Percentiles rank a stretch among this genome's conserved stretches.
These are phyloP conservation scores for Apis florea DNA, from an alignment of 1,140 invertebrate genomes.

Conservation along the genomic window DNA sequence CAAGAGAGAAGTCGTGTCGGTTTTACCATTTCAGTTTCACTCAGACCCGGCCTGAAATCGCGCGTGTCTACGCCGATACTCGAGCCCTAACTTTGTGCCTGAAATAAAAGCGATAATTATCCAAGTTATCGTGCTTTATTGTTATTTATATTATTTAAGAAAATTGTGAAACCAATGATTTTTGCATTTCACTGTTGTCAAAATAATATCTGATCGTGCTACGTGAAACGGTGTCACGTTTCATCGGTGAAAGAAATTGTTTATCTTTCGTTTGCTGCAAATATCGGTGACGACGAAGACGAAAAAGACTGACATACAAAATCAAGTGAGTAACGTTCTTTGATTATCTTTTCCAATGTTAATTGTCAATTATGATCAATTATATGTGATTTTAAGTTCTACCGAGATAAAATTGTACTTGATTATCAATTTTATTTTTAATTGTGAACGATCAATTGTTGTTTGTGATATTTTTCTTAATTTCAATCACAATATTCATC, in stretches of 20 bases:
- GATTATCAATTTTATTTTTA: background rate
- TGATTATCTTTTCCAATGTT: background rate
- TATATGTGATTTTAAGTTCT: too few relatives aligned
- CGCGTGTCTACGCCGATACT: conserved; percentile 46
- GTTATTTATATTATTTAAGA: background rate
- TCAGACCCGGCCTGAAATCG: conserved; percentile 56
- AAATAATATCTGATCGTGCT: conserved; percentile 10
- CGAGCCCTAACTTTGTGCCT: conserved; percentile 30
- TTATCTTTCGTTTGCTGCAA: conserved; percentile 5
- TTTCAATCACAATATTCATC: background rate
- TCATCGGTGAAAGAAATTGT: conserved; percentile 34
- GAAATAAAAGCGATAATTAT: conserved; percentile 30
- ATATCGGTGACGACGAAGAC: conserved; percentile 20
- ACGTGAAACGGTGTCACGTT: conserved; percentile 32
- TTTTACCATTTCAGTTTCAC: conserved; percentile 66
- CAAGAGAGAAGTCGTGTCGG: conserved; percentile 46
- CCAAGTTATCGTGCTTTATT: background rate
- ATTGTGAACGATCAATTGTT: background rate
- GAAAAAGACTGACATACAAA: conserved; percentile 7
- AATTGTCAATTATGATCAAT: background rate
- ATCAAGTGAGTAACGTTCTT: conserved; percentile 45
- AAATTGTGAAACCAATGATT: conserved; percentile 9
- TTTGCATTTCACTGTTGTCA: background rate
- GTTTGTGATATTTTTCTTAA: too few relatives aligned
- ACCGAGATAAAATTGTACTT: background rate